Evolutionary conservation across 2,113 vertebrate genomes (phyloP), one percentile per base, ranked within the genome.

Genomic region (Maylandia zebra): DNA sequence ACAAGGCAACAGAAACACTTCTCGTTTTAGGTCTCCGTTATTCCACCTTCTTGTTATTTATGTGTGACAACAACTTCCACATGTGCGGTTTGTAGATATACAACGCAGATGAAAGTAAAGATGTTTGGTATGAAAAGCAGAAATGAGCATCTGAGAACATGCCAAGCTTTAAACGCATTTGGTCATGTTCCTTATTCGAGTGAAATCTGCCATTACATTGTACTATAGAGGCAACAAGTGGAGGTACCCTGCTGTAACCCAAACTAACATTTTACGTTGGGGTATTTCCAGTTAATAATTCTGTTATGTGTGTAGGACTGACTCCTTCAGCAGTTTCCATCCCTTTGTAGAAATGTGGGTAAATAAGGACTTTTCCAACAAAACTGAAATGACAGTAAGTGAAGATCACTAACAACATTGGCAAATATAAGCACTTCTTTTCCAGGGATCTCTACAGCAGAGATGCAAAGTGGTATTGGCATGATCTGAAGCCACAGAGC

Each of bases 1-100:
- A 79, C 16, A 4, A 59, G 10, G n/a, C 61, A 17, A 41, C 41
- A 24, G n/a, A 19, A 3, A n/a, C 45, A n/a, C 53, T 78, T 78
- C 69, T 13, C 7, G 1, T 84, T 89, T 85, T 10, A 53, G 11
- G 27, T 71, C 19, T 13, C 27, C 11, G 7, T 22, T 8, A 0
- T 4, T 10, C 2, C 7, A 43, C 14, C 52, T n/a, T 43, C 13
- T 5, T 19, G 6, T 12, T 19, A 6, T 5, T 13, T 41, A 11
- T 61, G 34, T 81, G 45, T 55, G 81, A 84, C 22, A 79, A 32
- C 69, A 22, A 84, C 85, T 84, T 91, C 85, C 64, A 45, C 3
- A 38, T 22, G 2, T 59, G 11, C 11, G 2, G 10, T 52, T 55
- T 64, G 6, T 64, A 4, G 1, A 76, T 14, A 2, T 8, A 8